Evolutionary conservation across 1,140 invertebrate species (phyloP).

Genomic region (Scaptodrosophila lebanonensis): DNA sequence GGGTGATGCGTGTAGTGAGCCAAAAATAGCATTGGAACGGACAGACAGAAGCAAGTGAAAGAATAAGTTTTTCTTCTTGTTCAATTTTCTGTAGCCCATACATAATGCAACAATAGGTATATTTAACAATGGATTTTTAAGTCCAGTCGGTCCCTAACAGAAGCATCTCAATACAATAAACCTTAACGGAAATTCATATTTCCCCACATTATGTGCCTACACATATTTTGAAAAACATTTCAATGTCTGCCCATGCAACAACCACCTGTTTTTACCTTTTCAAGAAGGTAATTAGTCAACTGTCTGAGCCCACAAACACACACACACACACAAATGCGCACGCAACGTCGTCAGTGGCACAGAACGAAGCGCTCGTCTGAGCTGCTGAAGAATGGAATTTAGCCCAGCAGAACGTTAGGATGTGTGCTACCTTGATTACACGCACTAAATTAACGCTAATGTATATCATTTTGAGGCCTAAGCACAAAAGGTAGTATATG

Average conservation of each 20-base stretch:
- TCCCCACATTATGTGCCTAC: background rate
- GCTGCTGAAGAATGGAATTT: too few species aligned
- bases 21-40: too few species aligned
- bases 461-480: constrained; percentile 32
- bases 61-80: too few species aligned
- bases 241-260: too few species aligned
- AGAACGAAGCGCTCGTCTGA: constrained; percentile 38
- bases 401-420: too few species aligned
- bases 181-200: constrained; percentile 26
- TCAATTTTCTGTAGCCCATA: too few species aligned
- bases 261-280: constrained; percentile 35
- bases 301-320: constrained; percentile 19
- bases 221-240: constrained; percentile 1
- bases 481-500: constrained; percentile 20
- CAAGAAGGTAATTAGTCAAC: constrained; percentile 61
- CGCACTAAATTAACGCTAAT: constrained; percentile 61
- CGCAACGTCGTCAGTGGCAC: constrained; percentile 46
- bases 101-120: too few species aligned
- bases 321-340: constrained; percentile 50
- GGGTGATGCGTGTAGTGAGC: too few species aligned
- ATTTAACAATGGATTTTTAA: too few species aligned
- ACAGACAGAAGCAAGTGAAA: too few species aligned
- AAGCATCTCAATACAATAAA: too few species aligned
- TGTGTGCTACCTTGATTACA: constrained; percentile 30
- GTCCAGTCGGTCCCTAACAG: too few species aligned